Conservation (phyloP, 2,797 vertebrate species). For the Pseudomugil gertrudae region DNA sequence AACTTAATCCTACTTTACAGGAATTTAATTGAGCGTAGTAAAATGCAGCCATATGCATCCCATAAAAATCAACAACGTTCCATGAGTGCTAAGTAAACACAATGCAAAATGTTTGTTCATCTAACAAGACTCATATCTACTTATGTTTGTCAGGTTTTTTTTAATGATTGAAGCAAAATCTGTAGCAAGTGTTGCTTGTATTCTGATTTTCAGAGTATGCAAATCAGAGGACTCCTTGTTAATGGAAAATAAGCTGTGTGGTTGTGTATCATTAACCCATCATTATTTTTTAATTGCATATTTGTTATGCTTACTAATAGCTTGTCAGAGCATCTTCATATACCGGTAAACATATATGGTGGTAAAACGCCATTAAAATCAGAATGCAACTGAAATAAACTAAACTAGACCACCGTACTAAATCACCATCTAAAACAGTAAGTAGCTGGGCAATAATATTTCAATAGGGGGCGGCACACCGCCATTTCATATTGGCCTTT, state of each 20-base stretch:
- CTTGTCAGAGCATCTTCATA: conserved; percentile 17
- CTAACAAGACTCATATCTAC: conserved; percentile 55
- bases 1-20: conserved; percentile 78
- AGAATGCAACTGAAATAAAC: conserved; percentile 40
- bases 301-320: conserved; percentile 23
- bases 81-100: conserved; percentile 73
- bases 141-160: conserved; percentile 38
- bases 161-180: conserved; percentile 55
- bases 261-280: conserved; percentile 28
- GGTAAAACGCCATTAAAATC: conserved; percentile 22
- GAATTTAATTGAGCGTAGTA: conserved; percentile 75
- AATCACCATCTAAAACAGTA: conserved; percentile 58
- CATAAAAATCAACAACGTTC: conserved; percentile 75
- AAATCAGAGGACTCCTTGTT: conserved; percentile 25
- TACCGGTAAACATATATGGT: conserved; percentile 20
- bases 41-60: conserved; percentile 76
- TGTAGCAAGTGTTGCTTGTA: conserved; percentile 22
- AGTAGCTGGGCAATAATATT: conserved; percentile 61
- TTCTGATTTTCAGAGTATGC: conserved; percentile 13
- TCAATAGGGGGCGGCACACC: conserved; percentile 65
- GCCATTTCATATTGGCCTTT: conserved; percentile 68
- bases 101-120: conserved; percentile 57
- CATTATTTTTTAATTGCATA: conserved; percentile 27
- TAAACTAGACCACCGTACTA: conserved; percentile 32
- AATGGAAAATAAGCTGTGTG: conserved; percentile 2